These are phyloP conservation scores for Gobio gobio DNA, from an alignment of 2,113 vertebrate species.

Conservation along the genomic window DNA sequence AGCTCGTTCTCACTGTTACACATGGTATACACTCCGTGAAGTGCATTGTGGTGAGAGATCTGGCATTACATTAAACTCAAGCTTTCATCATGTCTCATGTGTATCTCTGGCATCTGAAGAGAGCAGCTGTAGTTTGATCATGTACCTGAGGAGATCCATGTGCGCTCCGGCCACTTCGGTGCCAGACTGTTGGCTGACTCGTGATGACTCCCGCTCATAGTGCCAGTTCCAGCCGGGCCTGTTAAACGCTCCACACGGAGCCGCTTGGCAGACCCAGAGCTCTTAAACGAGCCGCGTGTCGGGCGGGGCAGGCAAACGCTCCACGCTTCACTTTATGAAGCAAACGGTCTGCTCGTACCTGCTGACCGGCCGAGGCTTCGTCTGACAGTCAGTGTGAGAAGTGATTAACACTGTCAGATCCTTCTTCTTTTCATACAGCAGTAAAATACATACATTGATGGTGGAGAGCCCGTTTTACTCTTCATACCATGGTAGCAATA, in stretches of 20 bases:
- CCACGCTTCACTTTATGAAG: conserved; percentile 10
- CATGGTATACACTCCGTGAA: not conserved
- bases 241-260: conserved; percentile 51
- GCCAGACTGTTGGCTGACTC: conserved; percentile 48
- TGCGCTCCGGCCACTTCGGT: conserved; percentile 9
- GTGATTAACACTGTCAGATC: not conserved
- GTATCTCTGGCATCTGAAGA: not conserved
- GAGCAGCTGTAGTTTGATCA: too few species aligned
- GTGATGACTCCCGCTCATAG: not conserved
- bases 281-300: conserved; percentile 16
- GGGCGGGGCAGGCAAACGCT: conserved; percentile 7
- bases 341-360: too few species aligned
- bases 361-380: not conserved
- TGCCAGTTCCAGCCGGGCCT: conserved; percentile 53
- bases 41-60: not conserved
- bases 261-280: conserved; percentile 40
- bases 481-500: not conserved
- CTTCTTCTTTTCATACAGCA: too few species aligned
- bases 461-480: not conserved
- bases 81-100: not conserved
- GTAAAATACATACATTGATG: not conserved
- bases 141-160: conserved; percentile 4
- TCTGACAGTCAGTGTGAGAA: not conserved
- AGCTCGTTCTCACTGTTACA: not conserved
- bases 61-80: not conserved